Base-by-base conservation (phyloP, 2,888 invertebrate genomes). In the Protophormia terraenovae region DNA sequence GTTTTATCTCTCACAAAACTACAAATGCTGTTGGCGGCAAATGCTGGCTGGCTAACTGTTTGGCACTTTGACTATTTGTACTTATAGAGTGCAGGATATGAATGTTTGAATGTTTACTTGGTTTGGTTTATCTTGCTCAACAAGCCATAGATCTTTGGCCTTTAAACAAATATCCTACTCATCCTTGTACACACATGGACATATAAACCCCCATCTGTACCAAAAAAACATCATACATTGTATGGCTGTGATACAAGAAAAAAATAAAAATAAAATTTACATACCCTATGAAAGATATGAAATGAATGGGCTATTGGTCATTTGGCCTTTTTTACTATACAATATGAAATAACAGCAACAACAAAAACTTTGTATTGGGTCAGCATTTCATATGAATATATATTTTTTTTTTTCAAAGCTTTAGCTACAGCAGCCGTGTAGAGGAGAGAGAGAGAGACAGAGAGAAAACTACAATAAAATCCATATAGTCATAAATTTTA, bases 401-500 rank as follows among this genome's bases (percentile, higher is more conserved):
- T 73, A 27, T 60, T 35, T 50, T 55, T 76, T 45, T 27, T n/a
- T 47, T 24, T 50, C 24, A 22, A 3, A 22, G 12, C 38, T 58
- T 19, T 53, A 38, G 64, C 86, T 86, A 77, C 60, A 71, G 77
- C 83, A 73, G 12, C n/a, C 29, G 58, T 58, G 58, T 60, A 24
- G 14, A 35, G 62, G 7, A 3, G 53, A 64, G 24, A 24, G 22
- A 10, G 24, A 19, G 38, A 45, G 64, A 27, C 67, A 55, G 55
- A 84, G 69, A 62, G 81, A 67, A 4, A 86, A 80, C 81, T 91
- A 89, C 90, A 90, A 91, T 90, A 91, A 91, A 91, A 91, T 89
- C 91, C 89, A 90, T 91, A 89, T 87, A 89, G 89, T 89, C 90
- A 90, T 90, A 90, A 91, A 90, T 90, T 89, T 89, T 82, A 58